Evolutionary conservation across 2,888 invertebrate species (phyloP).

Genomic region (Leptinotarsa rubiginosa): DNA sequence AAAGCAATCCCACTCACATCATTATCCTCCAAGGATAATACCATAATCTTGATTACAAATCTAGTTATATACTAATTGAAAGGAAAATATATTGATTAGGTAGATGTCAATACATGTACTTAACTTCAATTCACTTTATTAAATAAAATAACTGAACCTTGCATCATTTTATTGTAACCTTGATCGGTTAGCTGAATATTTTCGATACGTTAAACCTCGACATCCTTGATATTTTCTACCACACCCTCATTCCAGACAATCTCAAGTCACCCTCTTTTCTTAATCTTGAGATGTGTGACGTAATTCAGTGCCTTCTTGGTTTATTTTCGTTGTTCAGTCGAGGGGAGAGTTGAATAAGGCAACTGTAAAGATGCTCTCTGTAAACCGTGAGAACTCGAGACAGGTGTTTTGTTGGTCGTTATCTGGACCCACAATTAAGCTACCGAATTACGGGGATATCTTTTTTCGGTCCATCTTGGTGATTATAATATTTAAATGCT

Average conservation of each 20-base stretch:
- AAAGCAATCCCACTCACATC: no score
- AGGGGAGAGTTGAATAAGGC: conserved; percentile 50
- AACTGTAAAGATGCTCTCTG: conserved; percentile 44
- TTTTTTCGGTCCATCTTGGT: conserved; percentile 20
- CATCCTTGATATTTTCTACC: conserved; percentile 19
- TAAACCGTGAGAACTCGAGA: conserved; percentile 62
- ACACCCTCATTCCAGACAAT: conserved; percentile 26
- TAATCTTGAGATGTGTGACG: conserved; percentile 44
- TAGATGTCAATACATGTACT: no score
- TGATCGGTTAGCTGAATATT: no score
- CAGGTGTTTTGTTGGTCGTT: conserved; percentile 63
- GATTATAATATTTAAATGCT: conserved; percentile 28
- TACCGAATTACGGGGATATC: conserved; percentile 60
- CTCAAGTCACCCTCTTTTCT: conserved; percentile 33
- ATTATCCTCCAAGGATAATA: no score
- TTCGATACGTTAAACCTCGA: background rate
- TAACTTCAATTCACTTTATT: no score
- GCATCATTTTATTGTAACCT: no score
- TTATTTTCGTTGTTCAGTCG: conserved; percentile 46
- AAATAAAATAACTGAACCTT: no score
- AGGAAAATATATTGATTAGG: no score
- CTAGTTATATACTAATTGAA: no score
- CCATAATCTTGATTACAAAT: no score
- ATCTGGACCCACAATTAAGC: conserved; percentile 63
- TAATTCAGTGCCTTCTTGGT: conserved; percentile 45